These are phyloP conservation scores for Siniperca undulata DNA, from an alignment of 2,797 vertebrate species.

Conservation along the genomic window DNA sequence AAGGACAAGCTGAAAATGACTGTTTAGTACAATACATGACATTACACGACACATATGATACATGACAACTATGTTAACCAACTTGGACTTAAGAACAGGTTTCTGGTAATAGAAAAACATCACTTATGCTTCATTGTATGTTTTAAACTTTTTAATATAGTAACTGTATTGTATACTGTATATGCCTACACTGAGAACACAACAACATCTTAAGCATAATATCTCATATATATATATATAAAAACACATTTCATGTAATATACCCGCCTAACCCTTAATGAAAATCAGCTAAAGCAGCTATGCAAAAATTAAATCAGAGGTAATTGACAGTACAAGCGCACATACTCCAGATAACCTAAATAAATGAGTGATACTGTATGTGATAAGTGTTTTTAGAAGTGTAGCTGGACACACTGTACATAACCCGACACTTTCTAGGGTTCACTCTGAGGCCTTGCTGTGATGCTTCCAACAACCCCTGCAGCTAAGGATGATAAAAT, in stretches of 20 bases:
- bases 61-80: not conserved
- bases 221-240: not conserved
- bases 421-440: slow-evolving; percentile 40
- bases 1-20: slow-evolving; percentile 8
- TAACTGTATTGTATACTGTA: not conserved
- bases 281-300: slow-evolving; percentile 1
- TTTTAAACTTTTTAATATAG: not conserved
- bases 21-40: not conserved
- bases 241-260: not conserved
- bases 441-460: slow-evolving; percentile 47
- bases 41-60: not conserved
- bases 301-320: slow-evolving; percentile 1
- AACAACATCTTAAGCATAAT: not conserved
- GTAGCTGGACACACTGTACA: slow-evolving; percentile 27
- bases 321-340: slow-evolving; percentile 29
- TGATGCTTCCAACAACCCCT: slow-evolving; percentile 11
- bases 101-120: slow-evolving; percentile 8
- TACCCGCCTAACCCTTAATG: not conserved
- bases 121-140: not conserved
- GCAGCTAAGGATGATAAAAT: slow-evolving; percentile 25
- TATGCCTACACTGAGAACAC: not conserved
- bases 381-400: slow-evolving; percentile 17
- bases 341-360: slow-evolving; percentile 23
- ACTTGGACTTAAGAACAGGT: not conserved
- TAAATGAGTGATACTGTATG: slow-evolving; percentile 26